Evolutionary conservation across 2,888 invertebrate genomes (phyloP), one percentile per base, ranked within the genome.

Genomic region (Mythimna albipuncta): DNA sequence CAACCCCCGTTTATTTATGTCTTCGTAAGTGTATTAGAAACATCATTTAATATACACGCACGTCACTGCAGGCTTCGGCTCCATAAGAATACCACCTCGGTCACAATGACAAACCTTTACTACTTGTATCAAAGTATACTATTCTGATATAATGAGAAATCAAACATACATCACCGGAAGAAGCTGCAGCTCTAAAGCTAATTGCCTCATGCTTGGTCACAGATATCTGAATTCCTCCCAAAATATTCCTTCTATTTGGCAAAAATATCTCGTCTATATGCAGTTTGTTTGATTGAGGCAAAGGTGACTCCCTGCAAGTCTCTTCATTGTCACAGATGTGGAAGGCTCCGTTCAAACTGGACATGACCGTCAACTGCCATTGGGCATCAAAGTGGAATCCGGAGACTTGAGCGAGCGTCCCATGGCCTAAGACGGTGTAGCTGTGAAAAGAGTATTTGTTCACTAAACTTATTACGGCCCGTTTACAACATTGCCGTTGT

Each of bases 191-290:
- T 59, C 94, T 89, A 38, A 96, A 95, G 64, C 93, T 91, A 7
- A 95, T 86, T 2, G 91, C 87, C 21, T 95, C 95, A 32, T 91
- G 88, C 63, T 91, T 93, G 0, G 83, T 82, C 44, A 95, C 93
- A 0, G 89, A 81, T 0, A 96, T 84, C 47, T 92, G 90, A 1
- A 96, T 87, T 0, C 94, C 94, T 11, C 95, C 95, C 7, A 95
- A 80, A n/a, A 96, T 94, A 57, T 95, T 93, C 41, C 93, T 91
- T 69, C 93, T 89, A 62, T 96, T 96, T 0, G 96, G 96, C 58
- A 95, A 80, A 69, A 92, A 96, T 0, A 96, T 91, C 73, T 95
- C 95, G 4, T 94, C 94, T 3, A 94, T 66, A 58, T 92, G 94
- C 38, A 94, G 54, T 76, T 95, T 96, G 2, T 64, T 75, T 0